These are phyloP conservation scores for Bergia sp. DNA, from an alignment of 92 coral and sea anemone genomes.

Conservation along the genomic window DNA sequence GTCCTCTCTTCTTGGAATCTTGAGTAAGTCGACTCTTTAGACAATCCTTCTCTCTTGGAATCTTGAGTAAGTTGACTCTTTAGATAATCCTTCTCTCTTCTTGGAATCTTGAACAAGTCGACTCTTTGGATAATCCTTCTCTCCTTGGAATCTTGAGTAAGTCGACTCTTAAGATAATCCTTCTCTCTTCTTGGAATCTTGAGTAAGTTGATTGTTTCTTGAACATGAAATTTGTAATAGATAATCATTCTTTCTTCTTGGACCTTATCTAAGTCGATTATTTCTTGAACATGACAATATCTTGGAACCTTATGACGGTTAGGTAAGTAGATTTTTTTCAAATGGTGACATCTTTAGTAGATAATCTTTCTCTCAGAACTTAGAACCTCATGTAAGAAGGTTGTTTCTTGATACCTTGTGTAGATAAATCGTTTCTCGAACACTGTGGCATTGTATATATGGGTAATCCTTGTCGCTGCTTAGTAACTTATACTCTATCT, in stretches of 20 bases:
- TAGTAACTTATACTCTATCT: constrained; percentile 28
- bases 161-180: constrained; percentile 57
- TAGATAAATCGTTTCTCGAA: constrained; percentile 40
- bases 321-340: not conserved
- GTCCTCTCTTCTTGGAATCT: too few relatives aligned
- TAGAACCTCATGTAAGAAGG: too few relatives aligned
- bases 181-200: constrained; percentile 84
- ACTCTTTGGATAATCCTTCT: too few relatives aligned
- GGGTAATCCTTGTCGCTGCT: too few relatives aligned
- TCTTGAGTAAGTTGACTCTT: constrained; percentile 77
- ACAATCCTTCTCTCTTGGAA: constrained; percentile 83
- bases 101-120: constrained; percentile 40
- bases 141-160: too few relatives aligned
- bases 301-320: too few relatives aligned
- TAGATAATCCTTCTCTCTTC: constrained; percentile 54
- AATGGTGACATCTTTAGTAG: too few relatives aligned
- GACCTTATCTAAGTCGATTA: not conserved
- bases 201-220: constrained; percentile 61
- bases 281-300: too few relatives aligned
- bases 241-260: constrained; percentile 62
- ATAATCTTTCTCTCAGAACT: too few relatives aligned
- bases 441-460: too few relatives aligned
- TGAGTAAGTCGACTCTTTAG: not conserved
- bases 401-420: constrained; percentile 79
- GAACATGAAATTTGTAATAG: too few relatives aligned